Evolutionary conservation across 37 sponge, comb jelly and placozoan species (phyloP).

Genomic region (Lycopodina hypogea): DNA sequence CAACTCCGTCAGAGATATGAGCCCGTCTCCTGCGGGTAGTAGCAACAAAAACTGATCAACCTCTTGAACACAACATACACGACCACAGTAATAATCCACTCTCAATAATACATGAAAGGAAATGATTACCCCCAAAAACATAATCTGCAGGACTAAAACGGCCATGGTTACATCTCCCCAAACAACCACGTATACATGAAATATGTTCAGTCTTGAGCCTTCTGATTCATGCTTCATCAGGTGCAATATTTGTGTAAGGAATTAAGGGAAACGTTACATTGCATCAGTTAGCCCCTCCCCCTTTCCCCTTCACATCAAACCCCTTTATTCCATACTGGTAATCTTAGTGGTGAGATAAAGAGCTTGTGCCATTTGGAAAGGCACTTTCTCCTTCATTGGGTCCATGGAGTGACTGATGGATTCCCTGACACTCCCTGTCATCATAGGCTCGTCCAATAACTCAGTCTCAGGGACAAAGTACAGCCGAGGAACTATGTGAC

Average conservation of each 20-base stretch:
- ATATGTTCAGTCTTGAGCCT: no score
- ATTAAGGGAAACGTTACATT: background rate
- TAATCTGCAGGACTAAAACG: no score
- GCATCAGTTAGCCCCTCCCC: no score
- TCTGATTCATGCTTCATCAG: no score
- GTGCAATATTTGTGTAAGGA: no score
- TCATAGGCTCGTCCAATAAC: conserved; percentile 11
- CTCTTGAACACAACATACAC: background rate
- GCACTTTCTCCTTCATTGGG: conserved; percentile 28
- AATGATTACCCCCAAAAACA: background rate
- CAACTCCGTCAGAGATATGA: conserved; percentile 56
- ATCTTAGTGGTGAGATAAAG: conserved; percentile 66
- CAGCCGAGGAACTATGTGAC: conserved; percentile 43
- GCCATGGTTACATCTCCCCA: no score
- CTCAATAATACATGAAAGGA: background rate
- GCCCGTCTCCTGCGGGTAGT: conserved; percentile 38
- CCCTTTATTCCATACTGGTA: conserved; percentile 50
- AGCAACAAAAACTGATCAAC: background rate
- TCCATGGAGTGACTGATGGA: conserved; percentile 21
- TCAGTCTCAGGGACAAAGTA: conserved; percentile 69
- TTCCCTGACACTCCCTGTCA: conserved; percentile 23
- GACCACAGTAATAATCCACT: background rate
- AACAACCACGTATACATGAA: no score
- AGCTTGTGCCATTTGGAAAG: conserved; percentile 78
- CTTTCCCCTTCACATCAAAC: no score